Evolutionary conservation across 2,797 vertebrate species (phyloP).

Genomic region (Myripristis murdjan): DNA sequence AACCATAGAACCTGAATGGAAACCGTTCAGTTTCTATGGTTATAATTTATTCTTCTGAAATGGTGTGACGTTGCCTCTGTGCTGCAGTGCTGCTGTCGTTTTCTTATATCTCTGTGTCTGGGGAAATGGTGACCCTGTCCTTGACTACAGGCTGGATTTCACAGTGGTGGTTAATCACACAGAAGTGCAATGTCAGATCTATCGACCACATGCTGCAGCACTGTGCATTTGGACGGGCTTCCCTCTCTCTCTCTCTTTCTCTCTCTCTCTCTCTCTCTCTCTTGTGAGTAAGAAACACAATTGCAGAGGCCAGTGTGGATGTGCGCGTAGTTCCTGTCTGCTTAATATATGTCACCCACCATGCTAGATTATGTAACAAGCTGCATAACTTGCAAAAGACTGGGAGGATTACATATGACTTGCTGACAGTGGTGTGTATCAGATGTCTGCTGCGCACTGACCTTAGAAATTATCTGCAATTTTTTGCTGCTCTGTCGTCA

Average conservation of each 20-base stretch:
- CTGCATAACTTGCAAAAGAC: constrained; percentile 31
- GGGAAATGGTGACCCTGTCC: constrained; percentile 27
- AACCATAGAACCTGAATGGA: too few species aligned
- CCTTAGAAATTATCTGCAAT: constrained; percentile 27
- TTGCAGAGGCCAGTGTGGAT: constrained; percentile 10
- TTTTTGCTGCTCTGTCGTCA: constrained; percentile 14
- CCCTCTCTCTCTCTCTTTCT: neutral
- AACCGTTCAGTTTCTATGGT: too few species aligned
- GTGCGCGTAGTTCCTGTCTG: constrained; percentile 50
- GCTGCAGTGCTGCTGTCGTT: neutral
- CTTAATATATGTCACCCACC: constrained; percentile 58
- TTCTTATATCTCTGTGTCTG: constrained; percentile 22
- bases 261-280: neutral
- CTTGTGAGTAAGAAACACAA: neutral
- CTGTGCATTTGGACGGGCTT: constrained; percentile 21
- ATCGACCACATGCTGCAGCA: constrained; percentile 28
- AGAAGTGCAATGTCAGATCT: constrained; percentile 50
- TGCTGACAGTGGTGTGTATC: constrained; percentile 34
- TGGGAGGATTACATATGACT: constrained; percentile 14
- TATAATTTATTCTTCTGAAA: too few species aligned
- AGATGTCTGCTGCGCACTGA: constrained; percentile 24
- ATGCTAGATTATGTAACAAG: constrained; percentile 62
- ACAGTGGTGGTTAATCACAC: constrained; percentile 26
- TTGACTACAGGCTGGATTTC: constrained; percentile 28
- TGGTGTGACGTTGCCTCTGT: neutral